Evolutionary conservation across 2,113 vertebrate species (phyloP).

Genomic region (Patagioenas fasciata): DNA sequence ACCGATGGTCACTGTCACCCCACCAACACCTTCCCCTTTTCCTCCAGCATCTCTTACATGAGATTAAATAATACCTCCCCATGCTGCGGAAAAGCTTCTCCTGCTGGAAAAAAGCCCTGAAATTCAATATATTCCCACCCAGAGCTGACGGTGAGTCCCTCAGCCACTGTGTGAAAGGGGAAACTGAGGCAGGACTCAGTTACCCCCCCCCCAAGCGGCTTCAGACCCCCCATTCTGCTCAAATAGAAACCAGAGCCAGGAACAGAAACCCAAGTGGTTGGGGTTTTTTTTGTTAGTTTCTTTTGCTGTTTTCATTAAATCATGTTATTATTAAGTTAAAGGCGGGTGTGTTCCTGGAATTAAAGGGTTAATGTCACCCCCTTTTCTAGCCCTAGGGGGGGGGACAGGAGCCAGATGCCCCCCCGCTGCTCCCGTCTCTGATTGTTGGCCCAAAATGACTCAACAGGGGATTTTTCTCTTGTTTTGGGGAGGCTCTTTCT

Average conservation of each 20-base stretch:
- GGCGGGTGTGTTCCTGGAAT: neutral
- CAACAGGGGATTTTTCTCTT: slow-evolving; percentile 64
- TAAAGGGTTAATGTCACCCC: neutral
- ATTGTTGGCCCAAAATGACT: slow-evolving; percentile 45
- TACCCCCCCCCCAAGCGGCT: too few relatives aligned
- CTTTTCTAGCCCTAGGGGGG: neutral
- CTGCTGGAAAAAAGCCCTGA: too few relatives aligned
- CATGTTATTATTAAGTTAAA: neutral
- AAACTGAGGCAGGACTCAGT: neutral
- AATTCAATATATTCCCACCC: accelerated
- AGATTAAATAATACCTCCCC: neutral
- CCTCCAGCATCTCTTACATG: neutral
- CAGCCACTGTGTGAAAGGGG: neutral
- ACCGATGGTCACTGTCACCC: accelerated
- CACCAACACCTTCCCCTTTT: neutral
- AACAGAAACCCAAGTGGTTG: neutral
- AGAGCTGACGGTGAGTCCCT: neutral
- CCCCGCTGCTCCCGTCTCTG: slow-evolving; percentile 43
- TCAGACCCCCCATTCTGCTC: neutral
- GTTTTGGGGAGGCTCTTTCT: slow-evolving; percentile 39
- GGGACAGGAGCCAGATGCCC: neutral
- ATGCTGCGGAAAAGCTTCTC: too few relatives aligned
- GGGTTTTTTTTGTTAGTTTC: neutral
- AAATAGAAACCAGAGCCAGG: accelerated
- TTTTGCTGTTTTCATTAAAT: neutral